Evolutionary conservation across 37 sponge, comb jelly and placozoan species (phyloP), one percentile per base, ranked within the genome.

Genomic region (Halisarca cf. caerulea): DNA sequence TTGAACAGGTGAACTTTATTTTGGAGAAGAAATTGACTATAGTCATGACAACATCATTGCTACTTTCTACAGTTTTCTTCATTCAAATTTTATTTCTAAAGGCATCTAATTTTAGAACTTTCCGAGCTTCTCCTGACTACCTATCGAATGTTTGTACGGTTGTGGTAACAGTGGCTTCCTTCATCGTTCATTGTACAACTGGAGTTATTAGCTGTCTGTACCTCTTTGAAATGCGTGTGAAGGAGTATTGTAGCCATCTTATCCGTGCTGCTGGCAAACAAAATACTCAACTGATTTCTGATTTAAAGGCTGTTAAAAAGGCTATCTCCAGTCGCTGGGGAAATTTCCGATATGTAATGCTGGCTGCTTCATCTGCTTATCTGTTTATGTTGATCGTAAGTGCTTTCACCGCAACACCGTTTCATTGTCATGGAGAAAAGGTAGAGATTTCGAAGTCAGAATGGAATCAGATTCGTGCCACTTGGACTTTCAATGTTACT

Each of bases 171-270:
- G 15, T 74, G 43, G 77, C 25, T 11, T 5, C 25, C 45, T 74
- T 74, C 45, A 24, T 43, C 44, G 42, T 43, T 21, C 77, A 74
- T 44, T 40, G 39, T 41, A 37, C 42, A 2, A 43, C 45, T 20
- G 45, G 77, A 4, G 44, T 41, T 11, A 37, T 40, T 1, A 11
- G 38, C 20, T 74, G 45, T 25, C 44, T 74, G 25, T 74, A 74
- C 44, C 77, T 74, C 44, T 74, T 74, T 41, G 77, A 74, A 39
- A 74, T 74, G 77, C 42, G 77, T 40, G 7, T 74, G 36, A 37
- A 6, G 45, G 77, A 74, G 11, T 74, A 74, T 25, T n/a, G 30
- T 37, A 24, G 24, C 24, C 25, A 21, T 20, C 1, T 74, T 44
- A n/a, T 18, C 2, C 14, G 36, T 7, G 9, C 0, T 4, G 77